Base-by-base conservation (phyloP, 2,888 invertebrate species). In the Dryadula phaetusa region DNA sequence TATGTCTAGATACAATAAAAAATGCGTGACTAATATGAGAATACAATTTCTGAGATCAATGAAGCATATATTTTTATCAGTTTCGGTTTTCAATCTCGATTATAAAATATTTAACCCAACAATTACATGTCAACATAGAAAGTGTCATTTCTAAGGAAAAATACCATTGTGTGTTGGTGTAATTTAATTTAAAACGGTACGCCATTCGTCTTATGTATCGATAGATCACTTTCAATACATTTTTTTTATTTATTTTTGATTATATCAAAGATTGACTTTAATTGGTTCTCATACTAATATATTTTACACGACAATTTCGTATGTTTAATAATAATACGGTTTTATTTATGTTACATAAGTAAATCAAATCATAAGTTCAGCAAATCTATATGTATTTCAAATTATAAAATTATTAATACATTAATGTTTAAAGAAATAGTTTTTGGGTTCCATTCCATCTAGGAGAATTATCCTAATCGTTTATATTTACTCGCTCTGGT, bases 131-230 rank as follows among this genome's bases (percentile, higher is more conserved):
- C 34, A 56, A 64, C 44, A 40, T 42, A 63, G 63, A 64, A 71
- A 67, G 62, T 69, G 66, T 56, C 49, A 62, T 58, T 49, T 49
- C 37, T 54, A 71, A 72, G 74, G 77, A 62, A 56, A 10, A 56
- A 10, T 10, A 8, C 5, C 12, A 40, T 40, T 25, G 22, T 25
- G 52, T 28, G 28, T 22, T 40, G 25, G 10, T 40, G 4, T 40
- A 56, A 40, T 40, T 56, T 40, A 56, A 56, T 56, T 56, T 40
- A 22, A 56, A 40, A 40, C 22, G 37, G 22, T 40, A 56, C 5
- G 4, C 10, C 25, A 56, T 56, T 56, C 40, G 14, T 25, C 22
- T 40, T n/a, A 22, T 12, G n/a, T 10, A 16, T 16, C 22, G 16
- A 56, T 40, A 22, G 10, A 40, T 1, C 16, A 16, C 16, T 22